phyloP scores from a whole-genome alignment of 2,888 invertebrate genomes.

The Tribolium freemani region DNA sequence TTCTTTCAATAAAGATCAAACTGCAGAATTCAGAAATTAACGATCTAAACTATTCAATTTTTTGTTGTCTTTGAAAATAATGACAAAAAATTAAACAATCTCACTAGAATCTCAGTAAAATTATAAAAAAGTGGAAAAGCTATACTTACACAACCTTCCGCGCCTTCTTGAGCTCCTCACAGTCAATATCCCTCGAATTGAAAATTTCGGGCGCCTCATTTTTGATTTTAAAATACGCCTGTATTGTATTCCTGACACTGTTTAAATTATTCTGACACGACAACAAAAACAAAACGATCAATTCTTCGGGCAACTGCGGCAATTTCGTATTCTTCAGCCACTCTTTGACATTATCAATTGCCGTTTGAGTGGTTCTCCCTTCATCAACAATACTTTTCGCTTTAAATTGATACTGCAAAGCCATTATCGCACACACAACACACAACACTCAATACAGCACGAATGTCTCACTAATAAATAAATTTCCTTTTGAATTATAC shows the following conservation, averaged over 20 bases:
- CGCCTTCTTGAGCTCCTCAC: slow-evolving; percentile 26
- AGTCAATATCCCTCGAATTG: slow-evolving; percentile 39
- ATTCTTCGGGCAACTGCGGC: slow-evolving; percentile 41
- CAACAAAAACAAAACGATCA: slow-evolving; percentile 39
- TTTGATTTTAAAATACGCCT: slow-evolving; percentile 31
- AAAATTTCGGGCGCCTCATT: slow-evolving; percentile 42
- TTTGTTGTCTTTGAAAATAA: no score
- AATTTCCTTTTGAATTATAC: no score
- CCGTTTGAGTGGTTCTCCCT: slow-evolving; percentile 26
- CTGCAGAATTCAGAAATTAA: no score
- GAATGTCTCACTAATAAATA: no score
- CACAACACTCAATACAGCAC: neutral
- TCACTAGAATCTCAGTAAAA: no score
- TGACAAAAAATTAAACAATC: no score
- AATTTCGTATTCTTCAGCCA: slow-evolving; percentile 31
- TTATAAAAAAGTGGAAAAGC: neutral
- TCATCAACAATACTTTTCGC: slow-evolving; percentile 27
- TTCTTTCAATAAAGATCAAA: no score
- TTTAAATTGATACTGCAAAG: slow-evolving; percentile 2
- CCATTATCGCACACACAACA: neutral
- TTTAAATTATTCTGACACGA: slow-evolving; percentile 39
- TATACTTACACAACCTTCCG: slow-evolving; percentile 38
- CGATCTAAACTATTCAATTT: no score
- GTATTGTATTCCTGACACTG: slow-evolving; percentile 31
- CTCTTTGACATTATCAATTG: slow-evolving; percentile 36